Percentiles rank a stretch among this genome's conserved stretches.
Evolutionary conservation across 1,140 invertebrate species (phyloP).

Genomic region (Philaenus spumarius): DNA sequence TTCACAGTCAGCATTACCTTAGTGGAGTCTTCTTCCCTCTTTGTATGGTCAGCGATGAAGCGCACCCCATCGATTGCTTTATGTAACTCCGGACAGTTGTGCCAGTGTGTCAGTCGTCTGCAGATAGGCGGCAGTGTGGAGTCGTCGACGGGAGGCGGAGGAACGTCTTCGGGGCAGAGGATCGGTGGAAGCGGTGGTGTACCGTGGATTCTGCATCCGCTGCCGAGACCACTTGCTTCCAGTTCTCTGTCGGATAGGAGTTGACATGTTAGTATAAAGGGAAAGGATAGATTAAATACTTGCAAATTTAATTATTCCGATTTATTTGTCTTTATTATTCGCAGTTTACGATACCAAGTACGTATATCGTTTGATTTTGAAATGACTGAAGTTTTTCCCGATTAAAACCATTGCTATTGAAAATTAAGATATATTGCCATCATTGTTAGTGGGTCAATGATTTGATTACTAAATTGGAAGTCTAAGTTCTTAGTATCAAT

Average conservation of each 20-base stretch:
- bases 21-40: constrained; percentile 85
- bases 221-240: constrained; percentile 47
- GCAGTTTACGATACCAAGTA: too few relatives aligned
- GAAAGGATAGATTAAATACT: too few relatives aligned
- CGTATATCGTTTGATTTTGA: too few relatives aligned
- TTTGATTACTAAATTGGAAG: too few relatives aligned
- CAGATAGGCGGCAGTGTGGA: constrained; percentile 35
- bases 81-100: constrained; percentile 84
- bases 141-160: constrained; percentile 29
- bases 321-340: too few relatives aligned
- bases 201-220: constrained; percentile 55
- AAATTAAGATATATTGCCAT: too few relatives aligned
- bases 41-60: constrained; percentile 89
- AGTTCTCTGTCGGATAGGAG: constrained; percentile 42
- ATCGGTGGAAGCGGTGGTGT: constrained; percentile 45
- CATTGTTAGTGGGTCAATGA: too few relatives aligned
- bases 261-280: not conserved
- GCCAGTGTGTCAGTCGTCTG: constrained; percentile 50
- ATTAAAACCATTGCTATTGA: too few relatives aligned
- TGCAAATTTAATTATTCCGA: too few relatives aligned
- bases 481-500: too few relatives aligned
- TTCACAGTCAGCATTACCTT: constrained; percentile 50
- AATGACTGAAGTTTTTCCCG: too few relatives aligned
- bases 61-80: constrained; percentile 87
- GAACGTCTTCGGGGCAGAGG: constrained; percentile 31